Base-by-base conservation (phyloP, 2,888 invertebrate genomes). In the Sinhomidia bicolor region DNA sequence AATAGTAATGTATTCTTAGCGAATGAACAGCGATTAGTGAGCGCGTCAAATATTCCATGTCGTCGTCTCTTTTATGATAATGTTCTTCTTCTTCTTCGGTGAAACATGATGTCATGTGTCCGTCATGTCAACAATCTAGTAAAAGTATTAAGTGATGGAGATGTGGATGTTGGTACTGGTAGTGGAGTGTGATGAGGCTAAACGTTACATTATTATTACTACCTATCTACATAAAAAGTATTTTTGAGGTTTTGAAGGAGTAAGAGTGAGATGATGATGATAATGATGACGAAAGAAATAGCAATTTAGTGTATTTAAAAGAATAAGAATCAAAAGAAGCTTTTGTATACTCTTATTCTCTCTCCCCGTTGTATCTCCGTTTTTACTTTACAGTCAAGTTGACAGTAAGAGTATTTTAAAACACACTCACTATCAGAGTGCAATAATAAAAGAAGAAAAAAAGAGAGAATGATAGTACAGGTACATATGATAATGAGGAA, bases 81-180 rank as follows among this genome's bases (percentile, higher is more conserved):
- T 68, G 68, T 68, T 62, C 26, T 62, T 62, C 68, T 17, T 6
- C 12, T 47, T 47, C 14, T 7, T 7, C 36, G 36, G n/a, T n/a
- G 68, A 14, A 29, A 68, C 68, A 78, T 78, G 78, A 78, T 78
- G 78, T 78, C 78, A 78, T 78, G 32, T 78, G 54, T 76, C 76
- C 76, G 36, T 76, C 47, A 23, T 76, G 76, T 47, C 76, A 76
- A 23, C 29, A 57, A 23, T 57, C 57, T 57, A n/a, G n/a, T 36
- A 36, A 36, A 36, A 36, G 36, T 36, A 36, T 3, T 36, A 36
- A 36, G n/a, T n/a, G n/a, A n/a, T n/a, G 10, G 44, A 44, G 44
- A 3, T 9, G 12, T 44, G 36, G 36, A 6, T 9, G 9, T 3
- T 51, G 51, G n/a, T 51, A 3, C 2, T 54, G n/a, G 7, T 54